Conservation (phyloP, 2,113 vertebrate genomes). For the Tychaedon coryphoeus region DNA sequence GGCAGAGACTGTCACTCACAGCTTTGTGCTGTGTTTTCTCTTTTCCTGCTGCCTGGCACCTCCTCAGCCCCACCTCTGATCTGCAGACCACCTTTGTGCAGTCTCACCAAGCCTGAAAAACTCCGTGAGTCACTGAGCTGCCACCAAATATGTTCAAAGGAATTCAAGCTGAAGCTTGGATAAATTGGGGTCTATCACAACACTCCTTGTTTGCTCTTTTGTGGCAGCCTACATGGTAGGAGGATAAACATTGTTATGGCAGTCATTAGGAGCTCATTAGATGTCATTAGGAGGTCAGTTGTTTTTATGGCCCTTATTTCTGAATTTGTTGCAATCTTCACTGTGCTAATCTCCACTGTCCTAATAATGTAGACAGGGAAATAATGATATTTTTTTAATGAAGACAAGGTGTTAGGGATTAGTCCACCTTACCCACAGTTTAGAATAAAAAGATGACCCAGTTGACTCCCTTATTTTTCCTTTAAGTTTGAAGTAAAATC, state of each 20-base stretch:
- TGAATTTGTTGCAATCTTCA: background rate
- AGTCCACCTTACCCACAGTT: background rate
- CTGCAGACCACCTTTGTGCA: background rate
- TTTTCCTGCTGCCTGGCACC: background rate
- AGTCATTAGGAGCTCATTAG: background rate
- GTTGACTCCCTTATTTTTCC: background rate
- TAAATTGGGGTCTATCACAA: background rate
- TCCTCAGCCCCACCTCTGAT: background rate
- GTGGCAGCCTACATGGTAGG: background rate
- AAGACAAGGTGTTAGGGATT: background rate
- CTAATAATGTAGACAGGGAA: background rate
- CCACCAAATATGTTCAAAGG: background rate
- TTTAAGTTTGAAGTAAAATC: background rate
- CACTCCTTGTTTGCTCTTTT: background rate
- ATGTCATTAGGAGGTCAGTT: background rate
- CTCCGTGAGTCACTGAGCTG: background rate
- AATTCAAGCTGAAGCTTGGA: background rate
- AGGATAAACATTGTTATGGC: background rate
- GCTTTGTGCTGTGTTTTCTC: background rate
- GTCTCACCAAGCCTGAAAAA: background rate
- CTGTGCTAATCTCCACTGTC: background rate
- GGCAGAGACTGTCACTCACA: background rate
- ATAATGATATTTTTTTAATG: background rate
- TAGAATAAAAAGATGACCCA: background rate
- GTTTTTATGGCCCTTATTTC: background rate